These are phyloP conservation scores for Batillaria attramentaria DNA, from an alignment of 1,140 invertebrate species.

Conservation along the genomic window DNA sequence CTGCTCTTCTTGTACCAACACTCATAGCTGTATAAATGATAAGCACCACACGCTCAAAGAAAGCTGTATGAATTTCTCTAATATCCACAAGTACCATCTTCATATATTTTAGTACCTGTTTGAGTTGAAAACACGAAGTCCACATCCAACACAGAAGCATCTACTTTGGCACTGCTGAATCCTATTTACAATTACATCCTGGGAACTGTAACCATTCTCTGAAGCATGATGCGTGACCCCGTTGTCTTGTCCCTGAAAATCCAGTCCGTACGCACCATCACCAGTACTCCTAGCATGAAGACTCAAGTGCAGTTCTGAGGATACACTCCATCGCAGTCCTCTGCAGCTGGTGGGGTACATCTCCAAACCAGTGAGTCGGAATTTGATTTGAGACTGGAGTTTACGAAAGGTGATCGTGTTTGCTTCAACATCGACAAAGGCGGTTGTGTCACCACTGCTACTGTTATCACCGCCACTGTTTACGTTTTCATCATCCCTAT, in stretches of 20 bases:
- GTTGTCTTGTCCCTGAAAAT: neutral
- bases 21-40: neutral
- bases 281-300: constrained; percentile 13
- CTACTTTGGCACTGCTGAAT: constrained; percentile 42
- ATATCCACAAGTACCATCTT: no score
- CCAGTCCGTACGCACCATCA: neutral
- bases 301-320: constrained; percentile 36
- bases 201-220: neutral
- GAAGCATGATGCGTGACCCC: constrained; percentile 2
- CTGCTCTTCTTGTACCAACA: neutral
- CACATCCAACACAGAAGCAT: constrained; percentile 51
- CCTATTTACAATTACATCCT: constrained; percentile 40
- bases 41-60: no score
- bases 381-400: neutral
- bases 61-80: no score
- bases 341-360: constrained; percentile 31
- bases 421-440: constrained; percentile 14
- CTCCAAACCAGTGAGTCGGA: constrained; percentile 9
- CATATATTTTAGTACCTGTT: constrained; percentile 42
- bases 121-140: constrained; percentile 42
- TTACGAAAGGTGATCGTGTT: neutral
- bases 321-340: constrained; percentile 14
- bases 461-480: neutral
- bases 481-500: neutral
- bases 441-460: neutral